Percentiles rank a stretch among this genome's conserved stretches.
Conservation (phyloP, 2,888 invertebrate genomes). For the Sphaerophoria rueppellii region DNA sequence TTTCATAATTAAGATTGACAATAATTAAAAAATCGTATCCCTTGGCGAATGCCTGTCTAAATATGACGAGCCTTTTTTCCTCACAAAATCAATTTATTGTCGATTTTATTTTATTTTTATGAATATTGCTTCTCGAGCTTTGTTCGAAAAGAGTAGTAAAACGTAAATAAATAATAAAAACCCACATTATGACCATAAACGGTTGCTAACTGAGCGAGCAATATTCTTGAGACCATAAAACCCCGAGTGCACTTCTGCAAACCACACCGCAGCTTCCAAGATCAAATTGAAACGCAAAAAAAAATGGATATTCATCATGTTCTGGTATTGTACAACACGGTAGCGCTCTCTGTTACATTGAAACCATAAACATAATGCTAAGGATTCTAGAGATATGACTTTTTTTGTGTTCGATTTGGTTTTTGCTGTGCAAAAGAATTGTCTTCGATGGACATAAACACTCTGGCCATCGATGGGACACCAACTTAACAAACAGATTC, state of each 20-base stretch:
- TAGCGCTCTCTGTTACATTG: constrained; percentile 47
- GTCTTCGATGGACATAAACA: constrained; percentile 48
- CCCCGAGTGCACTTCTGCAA: constrained; percentile 16
- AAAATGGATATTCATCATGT: constrained; percentile 69
- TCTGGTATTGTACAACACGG: constrained; percentile 73
- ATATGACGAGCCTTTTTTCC: constrained; percentile 41
- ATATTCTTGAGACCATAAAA: constrained; percentile 44
- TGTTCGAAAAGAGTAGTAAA: neutral
- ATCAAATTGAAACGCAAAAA: constrained; percentile 2
- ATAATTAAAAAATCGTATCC: neutral
- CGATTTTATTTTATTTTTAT: constrained; percentile 70
- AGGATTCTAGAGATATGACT: constrained; percentile 43
- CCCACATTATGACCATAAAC: constrained; percentile 63
- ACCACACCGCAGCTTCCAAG: constrained; percentile 2
- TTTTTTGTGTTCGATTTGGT: neutral
- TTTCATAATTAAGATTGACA: constrained; percentile 23
- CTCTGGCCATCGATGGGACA: constrained; percentile 53
- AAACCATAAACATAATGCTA: constrained; percentile 50
- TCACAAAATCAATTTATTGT: constrained; percentile 49
- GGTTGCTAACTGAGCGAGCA: constrained; percentile 22
- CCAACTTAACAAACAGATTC: constrained; percentile 57
- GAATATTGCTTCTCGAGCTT: constrained; percentile 53
- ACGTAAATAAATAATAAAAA: neutral
- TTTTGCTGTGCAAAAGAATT: constrained; percentile 1
- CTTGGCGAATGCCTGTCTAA: constrained; percentile 29